Evolutionary conservation across 2,113 vertebrate genomes (phyloP).

Genomic region (Protobothrops mucrosquamatus): DNA sequence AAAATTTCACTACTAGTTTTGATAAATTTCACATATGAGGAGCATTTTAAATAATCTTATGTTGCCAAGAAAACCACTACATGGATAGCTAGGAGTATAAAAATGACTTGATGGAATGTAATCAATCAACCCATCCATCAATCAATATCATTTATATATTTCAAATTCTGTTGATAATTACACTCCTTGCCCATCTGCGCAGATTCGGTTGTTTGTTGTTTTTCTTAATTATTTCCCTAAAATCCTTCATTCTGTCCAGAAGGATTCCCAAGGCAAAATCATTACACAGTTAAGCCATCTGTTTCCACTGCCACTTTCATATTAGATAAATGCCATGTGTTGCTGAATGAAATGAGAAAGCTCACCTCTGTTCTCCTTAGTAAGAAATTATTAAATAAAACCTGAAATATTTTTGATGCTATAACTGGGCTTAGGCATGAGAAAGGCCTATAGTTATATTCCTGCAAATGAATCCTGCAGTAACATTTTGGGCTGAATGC

Average conservation of each 20-base stretch:
- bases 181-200: neutral
- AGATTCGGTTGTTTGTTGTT: neutral
- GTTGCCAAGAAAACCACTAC: neutral
- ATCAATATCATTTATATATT: neutral
- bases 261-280: neutral
- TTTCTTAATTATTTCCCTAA: neutral
- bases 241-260: neutral
- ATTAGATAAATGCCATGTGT: neutral
- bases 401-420: neutral
- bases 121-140: neutral
- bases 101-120: neutral
- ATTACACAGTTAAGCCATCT: neutral
- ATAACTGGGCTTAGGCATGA: neutral
- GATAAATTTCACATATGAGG: neutral
- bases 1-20: neutral
- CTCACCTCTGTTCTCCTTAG: neutral
- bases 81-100: neutral
- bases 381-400: neutral
- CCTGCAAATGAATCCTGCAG: too few relatives aligned
- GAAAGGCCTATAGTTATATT: neutral
- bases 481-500: neutral
- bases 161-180: neutral
- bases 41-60: neutral
- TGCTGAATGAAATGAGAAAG: neutral
- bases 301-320: neutral